Evolutionary conservation across 2,888 invertebrate genomes (phyloP).

Genomic region (Aricia artaxerxes): DNA sequence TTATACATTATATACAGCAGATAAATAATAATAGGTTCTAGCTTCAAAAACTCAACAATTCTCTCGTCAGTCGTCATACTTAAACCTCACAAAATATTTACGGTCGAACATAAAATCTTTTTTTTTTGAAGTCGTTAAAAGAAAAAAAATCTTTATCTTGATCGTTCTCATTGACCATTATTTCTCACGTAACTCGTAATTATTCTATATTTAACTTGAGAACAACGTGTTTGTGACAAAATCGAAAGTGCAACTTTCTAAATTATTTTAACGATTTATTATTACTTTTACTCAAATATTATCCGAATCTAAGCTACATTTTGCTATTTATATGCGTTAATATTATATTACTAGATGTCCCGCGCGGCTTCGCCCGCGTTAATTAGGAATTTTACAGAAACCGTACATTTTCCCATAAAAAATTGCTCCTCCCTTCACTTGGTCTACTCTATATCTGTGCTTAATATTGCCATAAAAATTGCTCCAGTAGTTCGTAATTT

Average conservation of each 20-base stretch:
- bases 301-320: not conserved
- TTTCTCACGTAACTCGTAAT: not conserved
- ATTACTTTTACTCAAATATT: not conserved
- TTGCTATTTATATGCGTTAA: not conserved
- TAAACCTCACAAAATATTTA: no score
- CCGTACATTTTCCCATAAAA: no score
- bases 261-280: not conserved
- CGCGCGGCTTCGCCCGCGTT: no score
- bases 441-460: no score
- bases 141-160: not conserved
- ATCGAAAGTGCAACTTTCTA: slow-evolving; percentile 36
- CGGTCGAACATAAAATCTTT: not conserved
- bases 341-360: no score
- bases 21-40: not conserved
- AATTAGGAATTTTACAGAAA: no score
- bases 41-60: not conserved
- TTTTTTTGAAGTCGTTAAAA: no score
- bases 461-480: no score
- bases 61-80: no score
- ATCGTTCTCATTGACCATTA: not conserved
- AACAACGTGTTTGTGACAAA: slow-evolving; percentile 39
- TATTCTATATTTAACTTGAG: slow-evolving; percentile 24
- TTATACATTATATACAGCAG: not conserved
- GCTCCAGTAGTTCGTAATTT: no score
- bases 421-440: no score